Percentiles rank a stretch among this genome's conserved stretches.
Evolutionary conservation across 2,797 vertebrate species (phyloP).

Genomic region (Thamnophis elegans): DNA sequence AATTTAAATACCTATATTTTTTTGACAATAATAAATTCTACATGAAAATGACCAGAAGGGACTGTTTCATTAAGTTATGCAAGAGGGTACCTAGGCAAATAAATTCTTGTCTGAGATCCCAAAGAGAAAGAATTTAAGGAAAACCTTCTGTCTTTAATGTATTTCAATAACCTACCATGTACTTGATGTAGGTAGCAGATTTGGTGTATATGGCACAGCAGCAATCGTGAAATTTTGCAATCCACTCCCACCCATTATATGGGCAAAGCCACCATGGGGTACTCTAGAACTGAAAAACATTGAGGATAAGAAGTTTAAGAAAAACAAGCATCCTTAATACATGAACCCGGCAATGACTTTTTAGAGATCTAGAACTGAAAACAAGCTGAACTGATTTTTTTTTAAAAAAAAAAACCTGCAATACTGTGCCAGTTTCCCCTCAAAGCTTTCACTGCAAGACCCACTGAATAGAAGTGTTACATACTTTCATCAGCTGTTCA

Average conservation of each 20-base stretch:
- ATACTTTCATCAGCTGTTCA: not conserved
- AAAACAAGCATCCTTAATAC: not conserved
- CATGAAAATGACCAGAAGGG: not conserved
- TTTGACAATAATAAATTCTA: not conserved
- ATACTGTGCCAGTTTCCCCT: not conserved
- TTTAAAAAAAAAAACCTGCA: not conserved
- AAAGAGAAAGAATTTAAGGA: slow-evolving; percentile 15
- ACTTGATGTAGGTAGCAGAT: slow-evolving; percentile 94
- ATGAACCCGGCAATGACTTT: not conserved
- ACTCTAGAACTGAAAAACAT: slow-evolving; percentile 86
- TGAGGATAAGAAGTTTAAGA: slow-evolving; percentile 26
- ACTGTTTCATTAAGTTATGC: slow-evolving; percentile 25
- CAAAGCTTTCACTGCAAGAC: not conserved
- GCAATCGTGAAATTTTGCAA: slow-evolving; percentile 96
- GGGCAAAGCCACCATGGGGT: slow-evolving; percentile 96
- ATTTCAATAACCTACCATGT: slow-evolving; percentile 84
- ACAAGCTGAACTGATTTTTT: not conserved
- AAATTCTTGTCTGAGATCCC: not conserved
- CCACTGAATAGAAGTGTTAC: not conserved
- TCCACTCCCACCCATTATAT: slow-evolving; percentile 94
- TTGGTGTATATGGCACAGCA: slow-evolving; percentile 90
- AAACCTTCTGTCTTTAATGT: not conserved
- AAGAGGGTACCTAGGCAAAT: slow-evolving; percentile 17
- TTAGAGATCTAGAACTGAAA: not conserved
- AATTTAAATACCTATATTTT: not conserved